Conservation (phyloP, 2,113 vertebrate species). For the Heterotis niloticus region DNA sequence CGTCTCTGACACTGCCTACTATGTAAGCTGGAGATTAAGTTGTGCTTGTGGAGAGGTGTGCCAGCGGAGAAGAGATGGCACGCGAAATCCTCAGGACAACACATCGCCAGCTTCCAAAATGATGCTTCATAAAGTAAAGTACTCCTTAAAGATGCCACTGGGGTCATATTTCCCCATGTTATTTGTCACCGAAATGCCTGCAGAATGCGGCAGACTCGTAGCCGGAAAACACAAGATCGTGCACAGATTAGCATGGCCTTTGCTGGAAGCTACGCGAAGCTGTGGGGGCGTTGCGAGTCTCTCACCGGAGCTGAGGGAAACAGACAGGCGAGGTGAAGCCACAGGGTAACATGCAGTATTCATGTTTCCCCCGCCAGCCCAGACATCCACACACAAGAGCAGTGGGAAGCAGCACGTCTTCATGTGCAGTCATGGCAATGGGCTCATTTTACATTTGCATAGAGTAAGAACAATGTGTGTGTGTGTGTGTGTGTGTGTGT, state of each 20-base stretch:
- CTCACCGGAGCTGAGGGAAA: slow-evolving; percentile 6
- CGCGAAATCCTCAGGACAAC: slow-evolving; percentile 32
- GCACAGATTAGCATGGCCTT: slow-evolving; percentile 8
- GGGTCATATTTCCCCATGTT: background rate
- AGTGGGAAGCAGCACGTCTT: background rate
- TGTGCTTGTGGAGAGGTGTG: slow-evolving; percentile 35
- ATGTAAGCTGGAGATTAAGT: slow-evolving; percentile 46
- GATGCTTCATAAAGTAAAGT: background rate
- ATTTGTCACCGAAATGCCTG: background rate
- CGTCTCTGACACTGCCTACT: slow-evolving; percentile 12
- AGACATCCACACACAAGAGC: background rate
- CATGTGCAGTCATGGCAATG: background rate
- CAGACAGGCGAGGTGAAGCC: slow-evolving; percentile 17
- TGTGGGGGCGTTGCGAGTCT: slow-evolving; percentile 5
- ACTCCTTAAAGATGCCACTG: background rate
- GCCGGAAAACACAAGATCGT: background rate
- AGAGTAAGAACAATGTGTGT: background rate
- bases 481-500: no score
- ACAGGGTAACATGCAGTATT: slow-evolving; percentile 29
- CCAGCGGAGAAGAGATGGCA: slow-evolving; percentile 21
- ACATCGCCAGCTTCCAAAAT: background rate
- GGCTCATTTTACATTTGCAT: background rate
- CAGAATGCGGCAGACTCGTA: background rate
- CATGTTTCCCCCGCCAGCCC: slow-evolving; percentile 15
- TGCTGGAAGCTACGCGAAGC: slow-evolving; percentile 7